Conservation (phyloP, 2,797 vertebrate genomes). For the Gallinago solitaria region DNA sequence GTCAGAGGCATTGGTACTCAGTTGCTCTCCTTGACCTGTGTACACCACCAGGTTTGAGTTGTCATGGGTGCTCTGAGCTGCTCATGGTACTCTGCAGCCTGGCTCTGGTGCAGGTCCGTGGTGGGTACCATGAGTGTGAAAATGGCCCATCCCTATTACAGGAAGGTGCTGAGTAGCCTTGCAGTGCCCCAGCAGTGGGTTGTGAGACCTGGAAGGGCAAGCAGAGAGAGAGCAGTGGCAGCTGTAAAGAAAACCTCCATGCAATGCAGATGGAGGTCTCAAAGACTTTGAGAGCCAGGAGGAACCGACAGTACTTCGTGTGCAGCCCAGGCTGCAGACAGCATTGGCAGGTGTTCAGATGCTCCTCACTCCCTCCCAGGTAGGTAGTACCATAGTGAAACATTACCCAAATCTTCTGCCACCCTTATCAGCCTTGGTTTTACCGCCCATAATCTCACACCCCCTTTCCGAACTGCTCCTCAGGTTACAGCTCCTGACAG, state of each 20-base stretch:
- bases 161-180: not conserved
- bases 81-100: not conserved
- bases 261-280: not conserved
- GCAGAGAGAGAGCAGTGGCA: not conserved
- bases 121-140: not conserved
- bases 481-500: conserved; percentile 51
- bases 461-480: conserved; percentile 62
- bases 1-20: not conserved
- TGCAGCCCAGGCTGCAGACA: not conserved
- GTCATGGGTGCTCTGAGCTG: not conserved
- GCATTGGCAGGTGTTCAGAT: not conserved
- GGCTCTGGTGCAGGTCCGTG: not conserved
- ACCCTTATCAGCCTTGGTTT: conserved; percentile 34
- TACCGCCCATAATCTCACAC: conserved; percentile 32
- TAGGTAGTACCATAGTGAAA: not conserved
- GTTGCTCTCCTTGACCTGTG: not conserved
- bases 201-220: not conserved
- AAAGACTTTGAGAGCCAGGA: not conserved
- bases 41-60: not conserved
- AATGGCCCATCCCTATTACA: not conserved
- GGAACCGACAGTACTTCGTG: fast-evolving
- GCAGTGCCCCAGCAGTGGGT: too few species aligned
- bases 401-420: not conserved
- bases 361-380: not conserved
- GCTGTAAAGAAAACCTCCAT: not conserved